A percentile compares a stretch with the other conserved stretches of the same genome.
phyloP scores from a whole-genome alignment of 2,888 invertebrate species.

The Melangyna quadrimaculata region DNA sequence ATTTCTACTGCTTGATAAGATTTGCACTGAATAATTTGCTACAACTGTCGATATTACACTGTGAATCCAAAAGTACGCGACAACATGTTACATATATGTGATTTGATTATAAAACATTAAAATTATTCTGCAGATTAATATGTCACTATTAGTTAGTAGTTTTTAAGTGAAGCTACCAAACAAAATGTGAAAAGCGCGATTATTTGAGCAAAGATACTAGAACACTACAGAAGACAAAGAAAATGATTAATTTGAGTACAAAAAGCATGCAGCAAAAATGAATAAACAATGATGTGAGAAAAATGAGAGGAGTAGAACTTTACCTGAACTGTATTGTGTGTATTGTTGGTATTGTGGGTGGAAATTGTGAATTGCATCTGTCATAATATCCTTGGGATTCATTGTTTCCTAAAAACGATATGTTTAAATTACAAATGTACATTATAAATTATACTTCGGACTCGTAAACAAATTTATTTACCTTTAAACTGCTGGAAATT shows the following conservation, averaged over 20 bases:
- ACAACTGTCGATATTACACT: slow-evolving; percentile 28
- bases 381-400: slow-evolving; percentile 99
- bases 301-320: slow-evolving; percentile 77
- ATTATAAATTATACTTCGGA: not conserved
- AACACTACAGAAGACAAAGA: not conserved
- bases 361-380: slow-evolving; percentile 99
- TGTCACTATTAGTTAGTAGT: slow-evolving; percentile 1
- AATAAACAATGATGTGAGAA: slow-evolving; percentile 36
- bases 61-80: slow-evolving; percentile 39
- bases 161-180: slow-evolving; percentile 5
- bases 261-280: slow-evolving; percentile 68
- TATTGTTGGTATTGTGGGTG: slow-evolving; percentile 99
- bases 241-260: slow-evolving; percentile 55
- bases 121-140: slow-evolving; percentile 7
- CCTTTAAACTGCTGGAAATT: slow-evolving; percentile 98
- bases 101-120: slow-evolving; percentile 16
- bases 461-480: slow-evolving; percentile 76
- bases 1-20: slow-evolving; percentile 50
- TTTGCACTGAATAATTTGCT: slow-evolving; percentile 16
- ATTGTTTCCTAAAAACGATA: slow-evolving; percentile 90
- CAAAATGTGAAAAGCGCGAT: not conserved
- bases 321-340: slow-evolving; percentile 97
- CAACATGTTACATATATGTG: slow-evolving; percentile 35
- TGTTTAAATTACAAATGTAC: not conserved
- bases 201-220: slow-evolving; percentile 52